phyloP scores from a whole-genome alignment of 1,140 invertebrate genomes.

The Macrobrachium nipponense region DNA sequence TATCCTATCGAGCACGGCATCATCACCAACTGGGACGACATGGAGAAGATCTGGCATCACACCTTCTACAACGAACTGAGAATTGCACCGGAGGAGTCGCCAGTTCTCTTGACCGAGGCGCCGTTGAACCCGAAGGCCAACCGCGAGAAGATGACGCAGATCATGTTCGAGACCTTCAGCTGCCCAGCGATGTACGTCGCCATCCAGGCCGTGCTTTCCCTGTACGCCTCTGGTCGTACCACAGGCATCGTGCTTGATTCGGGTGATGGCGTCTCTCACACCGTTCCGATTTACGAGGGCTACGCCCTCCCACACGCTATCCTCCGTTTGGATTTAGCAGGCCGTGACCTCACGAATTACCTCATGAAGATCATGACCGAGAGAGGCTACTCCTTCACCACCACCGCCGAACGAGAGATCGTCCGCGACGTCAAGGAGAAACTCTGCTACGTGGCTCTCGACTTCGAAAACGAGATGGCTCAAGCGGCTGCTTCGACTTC shows the following conservation, averaged over 20 bases:
- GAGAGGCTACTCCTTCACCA: constrained; percentile 72
- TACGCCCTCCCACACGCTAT: constrained; percentile 12
- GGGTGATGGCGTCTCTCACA: constrained; percentile 5
- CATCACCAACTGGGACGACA: constrained; percentile 96
- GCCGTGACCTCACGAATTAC: constrained; percentile 70
- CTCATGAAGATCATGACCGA: constrained; percentile 92
- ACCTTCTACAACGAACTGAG: constrained; percentile 95
- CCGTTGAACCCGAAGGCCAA: constrained; percentile 26
- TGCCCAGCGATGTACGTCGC: constrained; percentile 27
- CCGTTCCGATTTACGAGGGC: constrained; percentile 12
- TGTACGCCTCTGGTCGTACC: constrained; percentile 31
- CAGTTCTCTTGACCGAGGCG: constrained; percentile 15
- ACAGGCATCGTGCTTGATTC: constrained; percentile 46
- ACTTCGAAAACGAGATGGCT: constrained; percentile 16
- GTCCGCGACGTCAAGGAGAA: constrained; percentile 94
- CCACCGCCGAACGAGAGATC: constrained; percentile 87
- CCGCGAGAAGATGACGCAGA: constrained; percentile 31
- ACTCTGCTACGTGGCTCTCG: constrained; percentile 76
- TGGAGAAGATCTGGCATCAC: constrained; percentile 97
- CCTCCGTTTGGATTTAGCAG: constrained; percentile 4
- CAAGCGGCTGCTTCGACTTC: constrained; percentile 5
- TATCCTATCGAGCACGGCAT: constrained; percentile 96
- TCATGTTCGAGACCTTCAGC: constrained; percentile 34
- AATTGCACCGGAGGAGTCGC: constrained; percentile 92
- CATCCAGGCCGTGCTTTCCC: constrained; percentile 23